phyloP scores from a whole-genome alignment of 2,113 vertebrate species.

The Larimichthys crocea region DNA sequence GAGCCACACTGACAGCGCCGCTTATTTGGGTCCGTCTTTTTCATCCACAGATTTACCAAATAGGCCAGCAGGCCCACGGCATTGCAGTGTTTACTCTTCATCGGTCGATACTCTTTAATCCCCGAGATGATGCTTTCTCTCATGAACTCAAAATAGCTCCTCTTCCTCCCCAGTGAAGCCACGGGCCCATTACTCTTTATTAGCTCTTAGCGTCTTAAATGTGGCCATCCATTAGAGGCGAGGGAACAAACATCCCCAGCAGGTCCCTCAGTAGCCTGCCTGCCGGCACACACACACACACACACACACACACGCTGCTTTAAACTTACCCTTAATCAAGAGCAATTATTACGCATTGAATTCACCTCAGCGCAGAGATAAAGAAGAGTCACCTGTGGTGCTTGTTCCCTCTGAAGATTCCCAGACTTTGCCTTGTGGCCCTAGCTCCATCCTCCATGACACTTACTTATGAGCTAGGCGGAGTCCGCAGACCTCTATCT shows the following conservation, averaged over 20 bases:
- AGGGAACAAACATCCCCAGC: slow-evolving; percentile 68
- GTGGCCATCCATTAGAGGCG: slow-evolving; percentile 77
- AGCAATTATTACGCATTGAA: slow-evolving; percentile 63
- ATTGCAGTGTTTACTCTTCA: slow-evolving; percentile 76
- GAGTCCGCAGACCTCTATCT: slow-evolving; percentile 69
- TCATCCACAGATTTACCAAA: slow-evolving; percentile 62
- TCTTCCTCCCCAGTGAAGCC: slow-evolving; percentile 68
- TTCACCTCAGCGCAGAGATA: slow-evolving; percentile 53
- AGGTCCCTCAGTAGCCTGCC: slow-evolving; percentile 39
- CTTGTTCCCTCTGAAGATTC: slow-evolving; percentile 35
- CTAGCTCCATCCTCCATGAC: slow-evolving; percentile 24
- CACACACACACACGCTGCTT: slow-evolving; percentile 40
- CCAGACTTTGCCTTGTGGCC: slow-evolving; percentile 32
- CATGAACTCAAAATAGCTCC: slow-evolving; percentile 79
- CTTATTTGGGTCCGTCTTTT: slow-evolving; percentile 44
- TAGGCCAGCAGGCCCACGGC: slow-evolving; percentile 52
- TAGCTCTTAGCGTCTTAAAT: slow-evolving; percentile 81
- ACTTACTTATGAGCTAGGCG: slow-evolving; percentile 52
- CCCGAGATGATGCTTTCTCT: slow-evolving; percentile 79
- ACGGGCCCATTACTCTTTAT: slow-evolving; percentile 82
- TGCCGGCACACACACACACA: slow-evolving; percentile 33
- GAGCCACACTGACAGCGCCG: slow-evolving; percentile 15
- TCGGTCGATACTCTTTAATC: slow-evolving; percentile 81
- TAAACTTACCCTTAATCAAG: slow-evolving; percentile 71
- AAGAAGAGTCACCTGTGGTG: slow-evolving; percentile 40